Base-by-base conservation (phyloP, 2,113 vertebrate species). In the Bubalus kerabau region DNA sequence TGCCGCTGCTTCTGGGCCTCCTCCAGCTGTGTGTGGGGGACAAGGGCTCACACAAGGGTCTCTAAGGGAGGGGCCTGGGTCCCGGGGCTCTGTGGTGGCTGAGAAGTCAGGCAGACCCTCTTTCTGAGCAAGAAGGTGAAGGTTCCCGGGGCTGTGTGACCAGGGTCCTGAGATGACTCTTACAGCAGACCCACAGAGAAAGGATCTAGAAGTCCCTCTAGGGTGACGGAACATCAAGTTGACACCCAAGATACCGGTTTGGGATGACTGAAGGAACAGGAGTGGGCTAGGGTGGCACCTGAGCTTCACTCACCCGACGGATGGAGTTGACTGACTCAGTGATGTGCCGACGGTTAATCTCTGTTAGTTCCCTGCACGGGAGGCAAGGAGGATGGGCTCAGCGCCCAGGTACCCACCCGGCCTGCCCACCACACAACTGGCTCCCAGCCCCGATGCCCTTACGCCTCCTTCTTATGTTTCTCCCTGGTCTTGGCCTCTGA, bases 271-370 rank as follows among this genome's bases (percentile, higher is more conserved):
- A 81, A 81, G 36, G 85, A 32, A 28, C 40, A 5, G 16, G 78
- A 23, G 52, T 7, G 13, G 28, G 59, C 46, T 40, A 9, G 2
- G 14, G 52, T 6, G 15, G 91, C 30, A 28, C 19, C 7, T 1
- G 48, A 74, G 46, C 92, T 98, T 98, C 76, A 99, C 99, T 99
- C 81, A 99, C 99, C 98, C 98, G 97, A 28, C 99, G 99, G 96
- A 99, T 99, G 87, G 99, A 98, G 64, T 97, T 97, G 94, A 99
- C 99, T 0, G 99, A 99, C 36, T 99, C 99, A 0, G 98, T 98
- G 98, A 99, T 99, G 50, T 99, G 99, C 92, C 99, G 99, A 57
- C 98, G 99, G 96, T 99, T 99, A 94, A 99, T 99, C 97, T 99
- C 99, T 0, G 98, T 99, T 97, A 99, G 98, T 71, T 99, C 99